Evolutionary conservation across 2,888 invertebrate species (phyloP).

Genomic region (Lithophane semibrunnea): DNA sequence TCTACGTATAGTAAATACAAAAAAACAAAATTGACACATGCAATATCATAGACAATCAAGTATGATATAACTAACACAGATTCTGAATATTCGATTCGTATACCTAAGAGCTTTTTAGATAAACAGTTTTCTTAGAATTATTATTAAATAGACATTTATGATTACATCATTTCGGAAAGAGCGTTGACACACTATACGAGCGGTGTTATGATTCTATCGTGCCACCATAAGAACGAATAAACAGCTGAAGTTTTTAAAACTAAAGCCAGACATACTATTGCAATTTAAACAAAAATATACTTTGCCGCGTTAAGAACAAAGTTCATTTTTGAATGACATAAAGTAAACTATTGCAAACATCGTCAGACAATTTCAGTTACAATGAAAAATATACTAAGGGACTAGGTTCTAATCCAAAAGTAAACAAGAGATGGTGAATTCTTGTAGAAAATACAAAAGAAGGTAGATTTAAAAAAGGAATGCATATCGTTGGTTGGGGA

Average conservation of each 20-base stretch:
- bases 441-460: too few relatives aligned
- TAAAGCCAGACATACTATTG: neutral
- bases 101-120: slow-evolving; percentile 1
- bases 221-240: neutral
- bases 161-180: neutral
- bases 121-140: neutral
- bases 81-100: slow-evolving; percentile 10
- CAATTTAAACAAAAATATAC: neutral
- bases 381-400: neutral
- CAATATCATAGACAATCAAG: neutral
- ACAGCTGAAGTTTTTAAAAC: slow-evolving; percentile 2
- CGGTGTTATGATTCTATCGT: neutral
- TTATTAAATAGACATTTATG: slow-evolving; percentile 14
- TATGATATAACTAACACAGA: neutral
- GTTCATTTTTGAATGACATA: neutral
- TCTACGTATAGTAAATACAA: neutral
- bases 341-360: neutral
- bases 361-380: neutral
- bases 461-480: neutral
- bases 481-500: neutral
- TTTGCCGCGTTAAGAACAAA: neutral
- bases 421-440: neutral
- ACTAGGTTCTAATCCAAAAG: neutral
- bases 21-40: neutral
- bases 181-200: neutral